Conservation (phyloP, 2,888 invertebrate species). For the Tetragonula carbonaria region DNA sequence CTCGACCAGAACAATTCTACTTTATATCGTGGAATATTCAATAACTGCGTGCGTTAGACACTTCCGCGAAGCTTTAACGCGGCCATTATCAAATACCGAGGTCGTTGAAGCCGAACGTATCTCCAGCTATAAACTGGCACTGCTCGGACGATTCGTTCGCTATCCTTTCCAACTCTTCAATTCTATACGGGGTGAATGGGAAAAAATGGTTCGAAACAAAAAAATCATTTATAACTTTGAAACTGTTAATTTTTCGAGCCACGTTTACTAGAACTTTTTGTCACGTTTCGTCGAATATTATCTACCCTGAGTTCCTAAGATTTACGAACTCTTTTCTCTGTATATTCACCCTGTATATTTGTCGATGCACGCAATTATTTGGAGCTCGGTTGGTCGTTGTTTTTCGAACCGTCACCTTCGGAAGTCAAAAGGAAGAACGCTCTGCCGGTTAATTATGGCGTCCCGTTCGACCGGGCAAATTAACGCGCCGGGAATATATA, state of each 20-base stretch:
- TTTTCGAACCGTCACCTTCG: not conserved
- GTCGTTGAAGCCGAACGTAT: constrained; percentile 51
- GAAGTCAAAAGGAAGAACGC: not conserved
- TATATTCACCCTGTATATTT: not conserved
- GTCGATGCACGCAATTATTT: constrained; percentile 18
- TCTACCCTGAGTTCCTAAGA: no score
- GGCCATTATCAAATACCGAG: constrained; percentile 61
- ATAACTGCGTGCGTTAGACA: constrained; percentile 45
- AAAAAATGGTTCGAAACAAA: no score
- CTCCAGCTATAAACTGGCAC: constrained; percentile 37
- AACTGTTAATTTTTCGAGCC: no score
- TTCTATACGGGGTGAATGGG: no score
- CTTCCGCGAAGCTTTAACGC: constrained; percentile 32
- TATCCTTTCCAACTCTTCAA: constrained; percentile 24
- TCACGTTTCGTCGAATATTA: no score
- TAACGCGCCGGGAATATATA: constrained; percentile 2
- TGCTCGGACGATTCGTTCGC: constrained; percentile 22
- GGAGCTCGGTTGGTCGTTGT: not conserved
- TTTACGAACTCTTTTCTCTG: no score
- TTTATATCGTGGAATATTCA: constrained; percentile 43
- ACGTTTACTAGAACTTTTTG: no score
- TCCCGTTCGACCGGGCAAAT: not conserved
- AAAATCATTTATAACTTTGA: no score
- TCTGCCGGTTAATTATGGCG: not conserved
- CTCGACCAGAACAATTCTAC: constrained; percentile 10